A percentile compares a stretch with the other conserved stretches of the same genome.
These are phyloP conservation scores for Ischnus inquisitorius DNA, from an alignment of 2,888 invertebrate genomes.

Conservation along the genomic window DNA sequence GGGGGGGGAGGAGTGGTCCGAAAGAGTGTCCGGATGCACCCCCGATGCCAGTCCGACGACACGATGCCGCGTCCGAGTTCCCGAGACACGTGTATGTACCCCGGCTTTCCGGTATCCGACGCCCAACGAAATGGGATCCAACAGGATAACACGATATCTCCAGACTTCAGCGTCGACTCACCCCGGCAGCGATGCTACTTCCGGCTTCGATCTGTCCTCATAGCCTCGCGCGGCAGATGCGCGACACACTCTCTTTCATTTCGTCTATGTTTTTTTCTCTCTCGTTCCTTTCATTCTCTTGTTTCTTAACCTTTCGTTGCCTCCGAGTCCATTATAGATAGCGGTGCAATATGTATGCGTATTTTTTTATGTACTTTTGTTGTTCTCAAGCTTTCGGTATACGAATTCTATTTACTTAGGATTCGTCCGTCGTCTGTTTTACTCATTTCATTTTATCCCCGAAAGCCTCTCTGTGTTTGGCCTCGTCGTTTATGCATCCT, in stretches of 20 bases:
- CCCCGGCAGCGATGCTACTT: slow-evolving; percentile 54
- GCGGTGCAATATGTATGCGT: background rate
- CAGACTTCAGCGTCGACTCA: slow-evolving; percentile 50
- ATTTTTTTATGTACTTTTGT: background rate
- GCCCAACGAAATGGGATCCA: slow-evolving; percentile 66
- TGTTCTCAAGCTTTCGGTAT: slow-evolving; percentile 2
- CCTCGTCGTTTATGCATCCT: background rate
- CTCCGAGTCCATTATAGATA: background rate
- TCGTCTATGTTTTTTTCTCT: slow-evolving; percentile 11
- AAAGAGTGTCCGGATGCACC: slow-evolving; percentile 44
- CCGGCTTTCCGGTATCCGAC: slow-evolving; percentile 65
- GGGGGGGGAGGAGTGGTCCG: background rate
- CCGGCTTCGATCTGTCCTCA: slow-evolving; percentile 61
- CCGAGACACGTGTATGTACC: slow-evolving; percentile 20
- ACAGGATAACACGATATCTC: slow-evolving; percentile 64
- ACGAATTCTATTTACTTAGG: slow-evolving; percentile 35
- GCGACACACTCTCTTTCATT: slow-evolving; percentile 12
- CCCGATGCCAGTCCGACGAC: slow-evolving; percentile 49
- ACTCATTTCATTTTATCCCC: slow-evolving; percentile 25
- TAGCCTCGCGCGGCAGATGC: slow-evolving; percentile 41
- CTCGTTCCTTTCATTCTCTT: background rate
- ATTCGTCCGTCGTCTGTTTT: background rate
- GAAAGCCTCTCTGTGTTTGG: slow-evolving; percentile 13
- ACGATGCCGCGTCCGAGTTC: slow-evolving; percentile 38
- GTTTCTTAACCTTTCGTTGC: slow-evolving; percentile 18